These are phyloP conservation scores for Ciconia nigra DNA, from an alignment of 2,797 vertebrate genomes.

Conservation along the genomic window DNA sequence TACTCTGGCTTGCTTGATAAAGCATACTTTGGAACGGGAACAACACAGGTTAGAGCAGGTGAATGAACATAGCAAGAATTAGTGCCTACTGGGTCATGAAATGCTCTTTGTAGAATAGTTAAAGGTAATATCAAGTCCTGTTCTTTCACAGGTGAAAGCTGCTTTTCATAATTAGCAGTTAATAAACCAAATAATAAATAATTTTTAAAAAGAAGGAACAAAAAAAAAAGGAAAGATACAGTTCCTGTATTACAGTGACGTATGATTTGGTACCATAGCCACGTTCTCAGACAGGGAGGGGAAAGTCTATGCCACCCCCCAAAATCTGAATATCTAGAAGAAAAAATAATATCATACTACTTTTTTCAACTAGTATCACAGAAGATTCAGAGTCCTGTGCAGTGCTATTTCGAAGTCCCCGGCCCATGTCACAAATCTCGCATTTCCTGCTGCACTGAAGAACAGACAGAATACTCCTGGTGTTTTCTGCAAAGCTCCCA, in stretches of 20 bases:
- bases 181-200: background rate
- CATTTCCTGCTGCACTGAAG: background rate
- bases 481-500: background rate
- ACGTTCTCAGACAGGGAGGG: background rate
- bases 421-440: background rate
- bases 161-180: background rate
- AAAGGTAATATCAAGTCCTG: background rate
- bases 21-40: conserved; percentile 70
- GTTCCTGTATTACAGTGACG: background rate
- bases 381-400: background rate
- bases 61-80: background rate
- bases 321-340: background rate
- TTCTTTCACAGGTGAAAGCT: background rate
- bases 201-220: background rate
- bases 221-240: accelerated
- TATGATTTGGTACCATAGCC: background rate
- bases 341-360: background rate
- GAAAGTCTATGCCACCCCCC: background rate
- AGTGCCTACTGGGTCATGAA: background rate
- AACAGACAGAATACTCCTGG: background rate
- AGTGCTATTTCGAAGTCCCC: background rate
- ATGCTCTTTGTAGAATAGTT: background rate
- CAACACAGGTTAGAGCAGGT: background rate
- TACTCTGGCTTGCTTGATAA: conserved; percentile 84
- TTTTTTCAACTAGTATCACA: background rate